Base-by-base conservation (phyloP, 2,797 vertebrate species). In the Dallia pectoralis region DNA sequence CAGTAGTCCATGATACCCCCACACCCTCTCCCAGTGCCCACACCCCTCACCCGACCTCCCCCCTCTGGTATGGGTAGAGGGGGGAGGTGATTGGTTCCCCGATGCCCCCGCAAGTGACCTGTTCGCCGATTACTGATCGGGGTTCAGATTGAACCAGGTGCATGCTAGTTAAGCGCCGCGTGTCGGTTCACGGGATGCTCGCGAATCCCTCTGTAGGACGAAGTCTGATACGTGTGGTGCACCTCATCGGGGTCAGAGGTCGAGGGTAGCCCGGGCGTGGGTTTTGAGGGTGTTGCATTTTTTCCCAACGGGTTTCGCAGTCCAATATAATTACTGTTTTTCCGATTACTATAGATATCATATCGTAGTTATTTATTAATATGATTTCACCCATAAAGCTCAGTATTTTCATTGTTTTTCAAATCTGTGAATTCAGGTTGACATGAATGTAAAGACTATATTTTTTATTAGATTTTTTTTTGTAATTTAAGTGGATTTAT, bases 381-480 rank as follows among this genome's bases (percentile, higher is more conserved):
- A 87, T 87, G 85, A 92, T 86, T 89, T 91, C 84, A 91, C 89
- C 88, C 88, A 81, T 85, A 83, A 88, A 88, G 82, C 89, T 91
- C 85, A 84, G 89, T 86, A 84, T 88, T 89, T 70, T 83, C 62
- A 82, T 89, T 84, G 82, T 85, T 81, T 82, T 82, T 84, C 77
- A 70, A 89, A 92, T 93, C 91, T 93, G 91, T 94, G 90, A 94
- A 93, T 92, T 94, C 93, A 94, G 93, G 93, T 94, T 93, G 92
- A 93, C 91, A 93, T 94, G 93, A 94, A 94, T 94, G 93, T 94
- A 94, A 93, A 93, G 86, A 93, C 87, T 92, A 87, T 92, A 86
- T 93, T 92, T 90, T 88, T 84, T 78, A 89, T 90, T 93, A 89
- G 78, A 74, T 88, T 71, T 88, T 89, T 91, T 92, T 92, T 92